Percentiles rank a stretch among this genome's conserved stretches.
Conservation (phyloP, 2,113 vertebrate genomes). For the Cavia porcellus region DNA sequence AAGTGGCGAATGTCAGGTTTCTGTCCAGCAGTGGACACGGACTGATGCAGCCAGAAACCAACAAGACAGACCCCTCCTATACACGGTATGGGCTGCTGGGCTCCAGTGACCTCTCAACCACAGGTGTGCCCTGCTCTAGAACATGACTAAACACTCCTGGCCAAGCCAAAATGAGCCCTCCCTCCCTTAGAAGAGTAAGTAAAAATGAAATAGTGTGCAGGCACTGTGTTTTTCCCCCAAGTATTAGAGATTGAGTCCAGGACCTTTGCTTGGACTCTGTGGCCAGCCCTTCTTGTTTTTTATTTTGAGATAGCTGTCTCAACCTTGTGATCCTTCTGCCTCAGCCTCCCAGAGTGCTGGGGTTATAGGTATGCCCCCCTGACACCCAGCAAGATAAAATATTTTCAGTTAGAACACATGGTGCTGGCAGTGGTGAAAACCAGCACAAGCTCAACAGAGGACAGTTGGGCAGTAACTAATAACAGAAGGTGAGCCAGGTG, state of each 20-base stretch:
- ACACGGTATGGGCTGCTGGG: no score
- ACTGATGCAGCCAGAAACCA: neutral
- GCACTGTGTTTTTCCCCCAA: no score
- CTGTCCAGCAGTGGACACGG: neutral
- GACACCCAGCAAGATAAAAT: neutral
- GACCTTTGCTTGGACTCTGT: neutral
- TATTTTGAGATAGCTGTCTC: neutral
- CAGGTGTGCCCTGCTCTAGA: neutral
- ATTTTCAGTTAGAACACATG: neutral
- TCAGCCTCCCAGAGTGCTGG: no score
- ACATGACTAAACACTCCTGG: no score
- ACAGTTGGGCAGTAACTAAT: neutral
- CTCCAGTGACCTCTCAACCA: neutral
- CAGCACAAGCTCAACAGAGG: neutral
- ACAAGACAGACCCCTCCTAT: neutral
- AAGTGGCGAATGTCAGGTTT: neutral
- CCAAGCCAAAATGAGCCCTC: neutral
- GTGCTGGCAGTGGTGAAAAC: neutral
- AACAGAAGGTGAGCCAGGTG: neutral
- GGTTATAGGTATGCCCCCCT: neutral
- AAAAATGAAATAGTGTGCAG: neutral
- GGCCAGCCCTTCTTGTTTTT: neutral
- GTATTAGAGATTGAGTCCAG: no score
- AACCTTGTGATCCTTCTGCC: no score
- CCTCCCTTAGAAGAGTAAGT: neutral